A percentile compares a stretch with the other conserved stretches of the same genome.
These are phyloP conservation scores for Achatina immaculata DNA, from an alignment of 1,140 invertebrate genomes.

Conservation along the genomic window DNA sequence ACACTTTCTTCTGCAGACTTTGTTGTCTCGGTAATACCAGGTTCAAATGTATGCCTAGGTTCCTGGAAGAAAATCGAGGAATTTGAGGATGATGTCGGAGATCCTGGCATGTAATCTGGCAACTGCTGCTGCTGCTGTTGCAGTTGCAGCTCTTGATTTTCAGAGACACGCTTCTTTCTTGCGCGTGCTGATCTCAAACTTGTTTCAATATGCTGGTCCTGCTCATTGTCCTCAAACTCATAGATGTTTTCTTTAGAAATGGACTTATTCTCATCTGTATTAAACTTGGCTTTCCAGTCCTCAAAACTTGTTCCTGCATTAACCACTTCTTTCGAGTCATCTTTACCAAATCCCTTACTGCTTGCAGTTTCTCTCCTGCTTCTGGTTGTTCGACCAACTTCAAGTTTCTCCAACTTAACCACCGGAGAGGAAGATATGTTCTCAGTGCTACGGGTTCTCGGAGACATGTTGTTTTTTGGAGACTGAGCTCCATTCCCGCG, in stretches of 20 bases:
- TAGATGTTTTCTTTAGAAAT: conserved; percentile 47
- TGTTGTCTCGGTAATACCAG: conserved; percentile 27
- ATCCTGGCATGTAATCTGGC: conserved; percentile 26
- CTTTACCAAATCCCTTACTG: conserved; percentile 8
- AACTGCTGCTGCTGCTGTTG: neutral
- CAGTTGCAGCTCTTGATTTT: neutral
- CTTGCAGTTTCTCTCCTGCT: conserved; percentile 16
- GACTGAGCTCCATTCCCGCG: conserved; percentile 45
- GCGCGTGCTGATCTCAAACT: conserved; percentile 17
- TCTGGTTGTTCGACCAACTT: conserved; percentile 40
- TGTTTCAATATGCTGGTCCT: conserved; percentile 38
- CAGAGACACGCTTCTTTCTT: conserved; percentile 19
- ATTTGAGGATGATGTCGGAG: conserved; percentile 15
- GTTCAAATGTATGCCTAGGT: conserved; percentile 6
- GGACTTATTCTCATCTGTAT: conserved; percentile 21
- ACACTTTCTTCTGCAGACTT: conserved; percentile 28
- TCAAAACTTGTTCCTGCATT: conserved; percentile 32
- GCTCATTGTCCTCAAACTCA: conserved; percentile 47
- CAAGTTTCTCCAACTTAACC: conserved; percentile 59
- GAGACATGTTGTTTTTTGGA: conserved; percentile 51
- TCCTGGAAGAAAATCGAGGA: conserved; percentile 18
- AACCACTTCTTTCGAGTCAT: conserved; percentile 24
- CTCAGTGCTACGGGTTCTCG: conserved; percentile 47
- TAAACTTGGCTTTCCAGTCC: conserved; percentile 42
- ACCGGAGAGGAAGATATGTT: conserved; percentile 54